A percentile compares a stretch with the other conserved stretches of the same genome.
These are phyloP conservation scores for Catocala fraxini DNA, from an alignment of 2,888 invertebrate species.

Conservation along the genomic window DNA sequence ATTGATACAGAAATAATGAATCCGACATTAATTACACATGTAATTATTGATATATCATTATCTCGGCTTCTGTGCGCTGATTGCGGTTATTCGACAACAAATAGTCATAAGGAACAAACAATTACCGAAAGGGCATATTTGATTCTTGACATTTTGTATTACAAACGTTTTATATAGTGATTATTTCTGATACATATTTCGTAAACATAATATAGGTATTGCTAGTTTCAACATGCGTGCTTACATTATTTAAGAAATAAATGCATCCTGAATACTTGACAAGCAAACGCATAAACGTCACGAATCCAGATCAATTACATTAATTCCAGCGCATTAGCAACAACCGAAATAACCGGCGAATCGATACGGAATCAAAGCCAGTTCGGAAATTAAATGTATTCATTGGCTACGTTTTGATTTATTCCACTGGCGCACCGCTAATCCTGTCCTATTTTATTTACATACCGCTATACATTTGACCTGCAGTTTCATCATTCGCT, in stretches of 20 bases:
- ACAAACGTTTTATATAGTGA: no score
- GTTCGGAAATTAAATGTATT: slow-evolving; percentile 74
- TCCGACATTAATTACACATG: no score
- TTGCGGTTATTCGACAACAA: no score
- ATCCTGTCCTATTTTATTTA: slow-evolving; percentile 51
- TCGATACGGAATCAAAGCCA: slow-evolving; percentile 64
- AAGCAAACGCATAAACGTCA: slow-evolving; percentile 20
- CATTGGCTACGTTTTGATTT: slow-evolving; percentile 71
- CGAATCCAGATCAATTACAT: slow-evolving; percentile 56
- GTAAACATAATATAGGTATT: background rate
- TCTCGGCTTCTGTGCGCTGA: background rate
- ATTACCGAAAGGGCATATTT: no score
- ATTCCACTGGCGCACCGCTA: slow-evolving; percentile 54
- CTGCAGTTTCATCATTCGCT: slow-evolving; percentile 36
- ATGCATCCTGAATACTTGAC: slow-evolving; percentile 8
- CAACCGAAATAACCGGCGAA: slow-evolving; percentile 58
- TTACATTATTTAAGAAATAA: background rate
- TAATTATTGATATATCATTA: no score
- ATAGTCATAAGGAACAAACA: no score
- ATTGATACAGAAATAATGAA: no score
- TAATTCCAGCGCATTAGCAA: slow-evolving; percentile 65
- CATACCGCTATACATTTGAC: slow-evolving; percentile 31
- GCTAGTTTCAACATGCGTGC: no score
- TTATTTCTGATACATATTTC: no score
- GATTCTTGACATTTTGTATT: no score